Evolutionary conservation across 2,797 vertebrate genomes (phyloP).

Genomic region (Acrossocheilus fasciatus): DNA sequence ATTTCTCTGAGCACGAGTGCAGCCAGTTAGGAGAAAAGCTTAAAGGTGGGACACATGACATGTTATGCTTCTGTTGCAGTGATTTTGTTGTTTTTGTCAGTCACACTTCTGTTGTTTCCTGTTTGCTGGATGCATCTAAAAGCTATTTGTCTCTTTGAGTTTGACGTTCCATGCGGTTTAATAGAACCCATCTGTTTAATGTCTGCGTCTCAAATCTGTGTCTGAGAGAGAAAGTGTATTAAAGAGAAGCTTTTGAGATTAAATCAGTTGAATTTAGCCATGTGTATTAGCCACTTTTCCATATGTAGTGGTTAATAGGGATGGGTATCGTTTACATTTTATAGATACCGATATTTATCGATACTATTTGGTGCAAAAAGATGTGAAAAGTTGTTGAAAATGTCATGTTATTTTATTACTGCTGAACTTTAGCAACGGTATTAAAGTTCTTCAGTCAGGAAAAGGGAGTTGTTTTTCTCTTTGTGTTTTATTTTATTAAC

Average conservation of each 20-base stretch:
- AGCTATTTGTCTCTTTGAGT: constrained; percentile 50
- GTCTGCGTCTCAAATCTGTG: constrained; percentile 27
- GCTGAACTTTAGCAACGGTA: too few species aligned
- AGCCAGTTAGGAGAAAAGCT: constrained; percentile 90
- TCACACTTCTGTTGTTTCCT: neutral
- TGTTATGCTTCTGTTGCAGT: neutral
- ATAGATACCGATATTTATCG: too few species aligned
- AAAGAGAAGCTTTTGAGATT: neutral
- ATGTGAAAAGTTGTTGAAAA: too few species aligned
- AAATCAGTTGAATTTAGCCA: constrained; percentile 13
- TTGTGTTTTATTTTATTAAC: too few species aligned
- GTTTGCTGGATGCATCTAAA: constrained; percentile 16
- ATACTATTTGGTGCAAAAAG: too few species aligned
- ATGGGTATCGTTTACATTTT: too few species aligned
- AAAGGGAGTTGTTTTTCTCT: too few species aligned
- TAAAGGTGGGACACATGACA: constrained; percentile 82
- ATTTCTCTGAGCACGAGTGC: constrained; percentile 95
- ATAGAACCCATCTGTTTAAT: constrained; percentile 61
- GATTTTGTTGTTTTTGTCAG: constrained; percentile 9
- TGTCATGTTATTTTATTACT: too few species aligned
- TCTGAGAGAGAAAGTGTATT: constrained; percentile 4
- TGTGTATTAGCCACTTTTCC: neutral
- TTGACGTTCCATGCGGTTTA: constrained; percentile 46
- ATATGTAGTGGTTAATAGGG: neutral
- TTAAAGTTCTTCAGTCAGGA: too few species aligned